Conservation (phyloP, 2,113 vertebrate species). For the Cephalopterus ornatus region DNA sequence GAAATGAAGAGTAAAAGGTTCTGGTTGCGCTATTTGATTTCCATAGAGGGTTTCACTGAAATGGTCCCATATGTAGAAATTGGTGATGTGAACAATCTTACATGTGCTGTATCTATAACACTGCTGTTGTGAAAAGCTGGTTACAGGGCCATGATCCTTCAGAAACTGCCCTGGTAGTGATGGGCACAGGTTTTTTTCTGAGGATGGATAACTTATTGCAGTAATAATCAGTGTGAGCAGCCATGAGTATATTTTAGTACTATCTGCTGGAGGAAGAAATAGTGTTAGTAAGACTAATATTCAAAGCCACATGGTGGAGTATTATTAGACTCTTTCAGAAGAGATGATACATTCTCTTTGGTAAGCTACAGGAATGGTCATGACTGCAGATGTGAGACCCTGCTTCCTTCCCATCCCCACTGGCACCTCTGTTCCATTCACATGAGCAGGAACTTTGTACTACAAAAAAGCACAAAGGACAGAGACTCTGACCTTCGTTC, state of each 20-base stretch:
- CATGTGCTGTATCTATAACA: background rate
- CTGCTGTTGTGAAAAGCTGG: background rate
- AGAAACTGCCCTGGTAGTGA: background rate
- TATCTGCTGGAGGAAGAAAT: background rate
- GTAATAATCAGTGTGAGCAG: background rate
- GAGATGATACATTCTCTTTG: background rate
- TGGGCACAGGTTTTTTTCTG: background rate
- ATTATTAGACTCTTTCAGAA: background rate
- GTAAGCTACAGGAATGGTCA: background rate
- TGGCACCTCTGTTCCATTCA: background rate
- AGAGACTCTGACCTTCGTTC: background rate
- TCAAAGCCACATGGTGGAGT: background rate
- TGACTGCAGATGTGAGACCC: background rate
- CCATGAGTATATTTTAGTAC: background rate
- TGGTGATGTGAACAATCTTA: background rate
- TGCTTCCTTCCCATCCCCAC: background rate
- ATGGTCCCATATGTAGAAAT: background rate
- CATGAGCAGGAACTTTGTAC: background rate
- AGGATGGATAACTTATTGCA: background rate
- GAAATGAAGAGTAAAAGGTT: background rate
- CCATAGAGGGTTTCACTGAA: background rate
- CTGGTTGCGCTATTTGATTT: background rate
- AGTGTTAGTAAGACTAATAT: background rate
- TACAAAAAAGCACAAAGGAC: background rate
- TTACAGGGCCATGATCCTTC: background rate